Evolutionary conservation across 2,797 vertebrate species (phyloP).

Genomic region (Cryptoblepharus egeriae): DNA sequence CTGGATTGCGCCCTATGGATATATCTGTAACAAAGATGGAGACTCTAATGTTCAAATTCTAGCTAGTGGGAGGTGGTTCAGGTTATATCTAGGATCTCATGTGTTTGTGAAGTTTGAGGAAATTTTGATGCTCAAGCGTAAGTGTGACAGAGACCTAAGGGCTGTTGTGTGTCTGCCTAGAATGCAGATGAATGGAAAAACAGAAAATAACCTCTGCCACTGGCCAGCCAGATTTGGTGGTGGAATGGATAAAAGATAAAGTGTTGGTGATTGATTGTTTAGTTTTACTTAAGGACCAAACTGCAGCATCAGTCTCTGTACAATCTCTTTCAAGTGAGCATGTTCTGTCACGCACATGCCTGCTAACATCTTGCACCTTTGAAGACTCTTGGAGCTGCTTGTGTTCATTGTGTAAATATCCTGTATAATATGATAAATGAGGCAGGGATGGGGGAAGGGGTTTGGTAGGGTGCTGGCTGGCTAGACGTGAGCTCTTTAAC

Average conservation of each 20-base stretch:
- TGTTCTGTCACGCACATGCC: neutral
- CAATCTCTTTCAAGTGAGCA: constrained; percentile 1
- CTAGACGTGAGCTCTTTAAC: neutral
- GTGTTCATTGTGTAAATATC: constrained; percentile 23
- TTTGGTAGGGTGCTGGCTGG: neutral
- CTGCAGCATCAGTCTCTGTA: neutral
- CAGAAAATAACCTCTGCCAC: neutral
- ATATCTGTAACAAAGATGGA: no score
- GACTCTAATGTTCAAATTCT: no score
- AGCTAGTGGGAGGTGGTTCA: no score
- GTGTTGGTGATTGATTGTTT: constrained; percentile 14
- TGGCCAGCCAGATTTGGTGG: neutral
- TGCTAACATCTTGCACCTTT: neutral
- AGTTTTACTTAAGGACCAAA: constrained; percentile 10
- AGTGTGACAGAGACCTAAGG: neutral
- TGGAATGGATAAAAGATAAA: neutral
- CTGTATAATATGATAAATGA: constrained; percentile 25
- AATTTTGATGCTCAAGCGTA: neutral
- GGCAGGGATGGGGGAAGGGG: neutral
- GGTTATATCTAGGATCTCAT: no score
- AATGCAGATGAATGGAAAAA: neutral
- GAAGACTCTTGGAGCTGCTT: neutral
- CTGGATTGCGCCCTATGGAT: no score
- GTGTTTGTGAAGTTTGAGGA: no score
- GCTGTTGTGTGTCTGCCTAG: neutral